phyloP scores from a whole-genome alignment of 2,888 invertebrate species.

The Nemoura dubitans region DNA sequence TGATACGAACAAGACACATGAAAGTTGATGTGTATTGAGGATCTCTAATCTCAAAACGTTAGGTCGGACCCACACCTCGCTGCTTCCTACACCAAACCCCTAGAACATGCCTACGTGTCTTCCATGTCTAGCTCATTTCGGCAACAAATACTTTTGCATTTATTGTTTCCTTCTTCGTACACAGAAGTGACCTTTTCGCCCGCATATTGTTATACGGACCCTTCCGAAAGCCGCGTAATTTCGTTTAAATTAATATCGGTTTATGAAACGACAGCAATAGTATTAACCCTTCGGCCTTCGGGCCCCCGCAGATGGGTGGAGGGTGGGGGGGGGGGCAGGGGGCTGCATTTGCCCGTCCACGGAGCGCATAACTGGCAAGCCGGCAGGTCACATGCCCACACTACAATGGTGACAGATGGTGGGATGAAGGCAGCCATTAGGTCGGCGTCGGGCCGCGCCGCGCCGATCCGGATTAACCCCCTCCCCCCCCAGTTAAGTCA shows the following conservation, averaged over 20 bases:
- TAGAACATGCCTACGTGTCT: too few relatives aligned
- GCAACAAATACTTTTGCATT: too few relatives aligned
- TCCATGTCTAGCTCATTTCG: too few relatives aligned
- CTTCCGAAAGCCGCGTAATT: too few relatives aligned
- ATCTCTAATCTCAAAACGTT: too few relatives aligned
- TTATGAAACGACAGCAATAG: neutral
- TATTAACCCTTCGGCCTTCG: neutral
- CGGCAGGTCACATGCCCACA: neutral
- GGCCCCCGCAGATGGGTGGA: neutral
- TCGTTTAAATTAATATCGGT: slow-evolving; percentile 1
- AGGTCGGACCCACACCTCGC: too few relatives aligned
- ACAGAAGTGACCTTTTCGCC: too few relatives aligned
- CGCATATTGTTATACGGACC: too few relatives aligned
- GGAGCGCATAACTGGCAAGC: neutral
- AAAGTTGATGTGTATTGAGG: too few relatives aligned
- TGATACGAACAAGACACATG: too few relatives aligned
- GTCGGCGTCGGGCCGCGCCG: neutral
- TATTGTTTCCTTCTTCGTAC: too few relatives aligned
- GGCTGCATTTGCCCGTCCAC: neutral
- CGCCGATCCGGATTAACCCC: slow-evolving; percentile 24
- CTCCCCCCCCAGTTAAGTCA: slow-evolving; percentile 27
- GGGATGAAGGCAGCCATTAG: slow-evolving; percentile 22
- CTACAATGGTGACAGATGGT: slow-evolving; percentile 38
- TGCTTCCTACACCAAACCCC: too few relatives aligned
- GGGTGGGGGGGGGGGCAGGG: neutral